Evolutionary conservation across 1,140 invertebrate genomes (phyloP), one percentile per base, ranked within the genome.

Genomic region (Druon quercuslanigerum): DNA sequence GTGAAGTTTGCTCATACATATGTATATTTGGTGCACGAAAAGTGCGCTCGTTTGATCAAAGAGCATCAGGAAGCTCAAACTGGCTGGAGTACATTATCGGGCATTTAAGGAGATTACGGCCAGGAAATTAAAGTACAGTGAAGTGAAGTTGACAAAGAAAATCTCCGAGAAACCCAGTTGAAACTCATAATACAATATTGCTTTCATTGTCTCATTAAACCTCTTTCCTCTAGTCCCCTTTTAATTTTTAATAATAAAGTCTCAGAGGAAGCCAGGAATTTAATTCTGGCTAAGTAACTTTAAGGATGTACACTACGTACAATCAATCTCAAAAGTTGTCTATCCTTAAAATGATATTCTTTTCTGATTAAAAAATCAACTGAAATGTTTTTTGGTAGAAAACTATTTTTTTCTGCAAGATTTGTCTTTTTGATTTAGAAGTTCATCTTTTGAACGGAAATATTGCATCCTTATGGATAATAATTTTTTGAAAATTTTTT

Each of bases 51-150:
- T 60, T 60, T 60, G 57, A 60, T 60, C 57, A 60, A 25, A 60
- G 57, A 60, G 20, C 33, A 40, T 60, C 57, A 60, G 19, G 57
- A 60, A 60, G 20, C 57, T 54, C 16, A 8, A 54, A 54, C 52
- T 16, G 17, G n/a, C 52, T 11, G 52, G 20, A 60, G 57, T 60
- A 60, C 57, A 60, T 60, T 60, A 60, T 60, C 57, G 57, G 57
- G 19, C 57, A 60, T 60, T 60, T 60, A 60, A 60, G 20, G 12
- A 60, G 57, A 60, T 60, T 60, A 60, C 8, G 52, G 13, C 20
- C 20, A 60, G 57, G 20, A 60, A 60, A 60, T 60, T 60, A 60
- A 33, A 60, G 19, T 33, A 57, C 54, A 19, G 54, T 19, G 19
- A 11, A 11, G 16, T 46, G 9, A 46, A 46, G 56, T 20, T 57